These are phyloP conservation scores for Globia sparganii DNA, from an alignment of 2,888 invertebrate species.

Conservation along the genomic window DNA sequence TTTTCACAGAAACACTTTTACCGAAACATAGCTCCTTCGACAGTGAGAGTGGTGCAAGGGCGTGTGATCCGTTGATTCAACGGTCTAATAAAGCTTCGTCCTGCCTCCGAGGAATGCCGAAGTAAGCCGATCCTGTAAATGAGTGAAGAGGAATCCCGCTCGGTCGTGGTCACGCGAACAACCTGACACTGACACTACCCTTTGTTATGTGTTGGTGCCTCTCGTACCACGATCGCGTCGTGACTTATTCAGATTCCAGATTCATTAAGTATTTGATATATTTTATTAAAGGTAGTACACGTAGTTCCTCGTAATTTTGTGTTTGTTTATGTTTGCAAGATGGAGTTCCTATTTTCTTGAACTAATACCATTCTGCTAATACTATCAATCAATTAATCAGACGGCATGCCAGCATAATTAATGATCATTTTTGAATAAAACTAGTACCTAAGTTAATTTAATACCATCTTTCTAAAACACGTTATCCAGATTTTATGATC, in stretches of 20 bases:
- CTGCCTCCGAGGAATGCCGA: conserved; percentile 80
- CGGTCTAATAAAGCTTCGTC: conserved; percentile 79
- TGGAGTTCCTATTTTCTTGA: neutral
- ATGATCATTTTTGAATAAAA: neutral
- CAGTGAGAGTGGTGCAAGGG: conserved; percentile 62
- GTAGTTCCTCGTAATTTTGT: conserved; percentile 12
- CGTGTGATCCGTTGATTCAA: conserved; percentile 69
- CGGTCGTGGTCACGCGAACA: conserved; percentile 84
- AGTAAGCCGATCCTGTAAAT: conserved; percentile 85
- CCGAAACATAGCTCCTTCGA: conserved; percentile 36
- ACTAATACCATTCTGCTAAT: neutral
- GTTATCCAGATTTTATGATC: neutral
- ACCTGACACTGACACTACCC: conserved; percentile 81
- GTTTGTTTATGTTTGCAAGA: neutral
- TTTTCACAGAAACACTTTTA: conserved; percentile 40
- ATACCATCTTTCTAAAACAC: neutral
- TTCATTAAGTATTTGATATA: conserved; percentile 75
- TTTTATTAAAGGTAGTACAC: conserved; percentile 63
- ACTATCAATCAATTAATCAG: conserved; percentile 1
- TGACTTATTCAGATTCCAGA: conserved; percentile 80
- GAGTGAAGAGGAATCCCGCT: conserved; percentile 80
- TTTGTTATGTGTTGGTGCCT: conserved; percentile 76
- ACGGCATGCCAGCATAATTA: neutral
- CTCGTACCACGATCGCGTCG: conserved; percentile 78
- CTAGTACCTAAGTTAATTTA: neutral